Percentiles rank a stretch among this genome's conserved stretches.
phyloP scores from a whole-genome alignment of 1,140 invertebrate genomes.

The Drosophila takahashii region DNA sequence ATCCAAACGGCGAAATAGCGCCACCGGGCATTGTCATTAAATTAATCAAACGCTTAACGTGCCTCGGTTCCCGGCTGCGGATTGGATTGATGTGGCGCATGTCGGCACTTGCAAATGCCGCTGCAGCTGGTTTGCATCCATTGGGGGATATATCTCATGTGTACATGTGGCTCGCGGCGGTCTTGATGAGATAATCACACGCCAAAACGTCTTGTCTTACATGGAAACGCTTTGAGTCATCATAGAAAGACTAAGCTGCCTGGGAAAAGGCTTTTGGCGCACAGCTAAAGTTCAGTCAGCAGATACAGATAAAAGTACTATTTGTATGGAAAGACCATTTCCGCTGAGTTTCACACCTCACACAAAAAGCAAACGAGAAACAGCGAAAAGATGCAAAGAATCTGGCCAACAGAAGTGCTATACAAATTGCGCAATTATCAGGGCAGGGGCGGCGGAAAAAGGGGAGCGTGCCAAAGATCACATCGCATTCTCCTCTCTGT shows the following conservation, averaged over 20 bases:
- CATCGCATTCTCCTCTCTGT: constrained; percentile 20
- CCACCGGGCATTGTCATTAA: constrained; percentile 76
- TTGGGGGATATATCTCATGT: constrained; percentile 22
- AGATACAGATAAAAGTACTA: constrained; percentile 14
- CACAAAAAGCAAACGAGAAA: constrained; percentile 15
- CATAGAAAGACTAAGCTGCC: constrained; percentile 16
- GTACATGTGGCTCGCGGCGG: constrained; percentile 44
- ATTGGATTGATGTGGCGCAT: constrained; percentile 55
- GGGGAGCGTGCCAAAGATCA: constrained; percentile 31
- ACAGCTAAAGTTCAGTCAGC: constrained; percentile 5
- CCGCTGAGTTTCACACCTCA: constrained; percentile 28
- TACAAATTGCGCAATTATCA: constrained; percentile 66
- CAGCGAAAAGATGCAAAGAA: constrained; percentile 42
- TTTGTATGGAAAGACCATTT: constrained; percentile 42
- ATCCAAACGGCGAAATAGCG: constrained; percentile 32
- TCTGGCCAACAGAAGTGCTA: constrained; percentile 44
- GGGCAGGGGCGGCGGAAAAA: not conserved
- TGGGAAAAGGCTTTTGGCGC: constrained; percentile 20
- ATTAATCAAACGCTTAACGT: constrained; percentile 77
- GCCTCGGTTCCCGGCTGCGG: constrained; percentile 36
- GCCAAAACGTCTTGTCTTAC: constrained; percentile 66
- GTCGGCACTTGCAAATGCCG: constrained; percentile 75
- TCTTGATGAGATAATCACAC: constrained; percentile 73
- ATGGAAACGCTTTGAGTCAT: constrained; percentile 51
- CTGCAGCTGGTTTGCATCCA: constrained; percentile 46